Evolutionary conservation across 2,113 vertebrate species (phyloP), one percentile per base, ranked within the genome.

Genomic region (Paradisaea rubra): DNA sequence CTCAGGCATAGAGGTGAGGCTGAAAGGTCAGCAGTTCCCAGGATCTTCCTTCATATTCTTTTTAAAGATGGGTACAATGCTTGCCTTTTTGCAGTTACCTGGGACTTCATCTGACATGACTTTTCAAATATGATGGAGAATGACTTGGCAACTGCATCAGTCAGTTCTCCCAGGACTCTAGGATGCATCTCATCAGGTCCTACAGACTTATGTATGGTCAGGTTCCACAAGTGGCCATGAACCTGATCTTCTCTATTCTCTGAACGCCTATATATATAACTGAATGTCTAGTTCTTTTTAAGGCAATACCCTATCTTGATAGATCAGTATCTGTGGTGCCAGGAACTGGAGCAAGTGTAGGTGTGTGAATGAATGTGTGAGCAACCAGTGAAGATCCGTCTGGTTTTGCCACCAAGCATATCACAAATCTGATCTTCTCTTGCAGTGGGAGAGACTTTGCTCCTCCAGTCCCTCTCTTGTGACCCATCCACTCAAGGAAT

Each of bases 221-320:
- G 12, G 7, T 27, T 65, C 65, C 44, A n/a, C 16, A 52, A 39
- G 16, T 57, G 5, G 6, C 21, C 57, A 25, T 24, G 10, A 77
- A 28, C 19, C 14, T 56, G 30, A 49, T n/a, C 25, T 47, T 82
- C 41, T 70, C 15, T 64, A 17, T 20, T 42, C 7, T 77, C 35
- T 49, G 11, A 44, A n/a, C 1, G 14, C 2, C 2, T 42, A 1
- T 21, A 15, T 57, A 6, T 56, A 21, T 54, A 20, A 7, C 14
- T 47, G 7, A 42, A 23, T 23, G 3, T 56, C 42, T 83, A 56
- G 9, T 9, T 69, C 5, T 27, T 42, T 56, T 33, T 49, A 49
- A 63, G 35, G 15, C 24, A 28, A 28, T 47, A 30, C 6, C 2
- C 4, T 35, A 2, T 30, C 21, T 60, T 76, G 24, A 22, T 31